Evolutionary conservation across 2,113 vertebrate genomes (phyloP).

Genomic region (Agapornis roseicollis): DNA sequence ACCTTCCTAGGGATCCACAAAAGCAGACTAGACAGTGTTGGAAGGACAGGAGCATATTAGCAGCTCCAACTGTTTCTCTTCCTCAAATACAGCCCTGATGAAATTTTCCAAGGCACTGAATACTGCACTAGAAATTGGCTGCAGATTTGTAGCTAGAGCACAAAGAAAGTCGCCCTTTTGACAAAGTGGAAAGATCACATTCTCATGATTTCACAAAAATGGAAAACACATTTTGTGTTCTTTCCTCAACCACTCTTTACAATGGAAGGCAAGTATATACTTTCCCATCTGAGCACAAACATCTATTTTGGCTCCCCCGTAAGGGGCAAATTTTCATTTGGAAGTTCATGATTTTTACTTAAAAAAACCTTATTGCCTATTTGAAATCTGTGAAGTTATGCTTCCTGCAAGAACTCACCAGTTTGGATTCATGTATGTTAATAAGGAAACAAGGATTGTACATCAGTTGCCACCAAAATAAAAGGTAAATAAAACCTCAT

Average conservation of each 20-base stretch:
- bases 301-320: neutral
- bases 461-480: neutral
- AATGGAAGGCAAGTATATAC: neutral
- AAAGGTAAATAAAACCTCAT: neutral
- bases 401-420: neutral
- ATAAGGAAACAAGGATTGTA: neutral
- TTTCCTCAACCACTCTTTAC: neutral
- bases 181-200: constrained; percentile 31
- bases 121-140: neutral
- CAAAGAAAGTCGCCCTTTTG: neutral
- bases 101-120: neutral
- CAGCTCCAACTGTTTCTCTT: constrained; percentile 22
- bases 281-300: constrained; percentile 3
- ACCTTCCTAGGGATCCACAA: constrained; percentile 30
- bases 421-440: neutral
- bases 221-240: constrained; percentile 34
- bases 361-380: neutral
- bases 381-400: neutral
- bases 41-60: neutral
- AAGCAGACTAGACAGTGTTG: neutral
- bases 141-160: neutral
- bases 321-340: neutral
- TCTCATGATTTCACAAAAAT: constrained; percentile 20
- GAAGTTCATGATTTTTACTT: neutral
- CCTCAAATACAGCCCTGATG: constrained; percentile 6